phyloP scores from a whole-genome alignment of 2,888 invertebrate genomes.

The Poecilus cupreus region DNA sequence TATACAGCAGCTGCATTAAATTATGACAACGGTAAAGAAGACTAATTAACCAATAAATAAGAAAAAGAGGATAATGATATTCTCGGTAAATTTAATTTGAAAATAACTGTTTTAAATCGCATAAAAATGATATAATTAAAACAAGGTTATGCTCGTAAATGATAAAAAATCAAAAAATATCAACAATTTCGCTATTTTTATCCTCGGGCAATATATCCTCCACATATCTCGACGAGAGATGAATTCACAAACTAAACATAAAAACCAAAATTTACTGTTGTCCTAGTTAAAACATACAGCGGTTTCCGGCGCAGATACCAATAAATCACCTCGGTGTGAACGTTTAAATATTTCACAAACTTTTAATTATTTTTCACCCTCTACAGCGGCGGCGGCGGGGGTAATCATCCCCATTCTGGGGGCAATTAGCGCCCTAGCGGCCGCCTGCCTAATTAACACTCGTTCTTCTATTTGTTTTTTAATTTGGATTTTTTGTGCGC shows the following conservation, averaged over 20 bases:
- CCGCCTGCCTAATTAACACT: conserved; percentile 48
- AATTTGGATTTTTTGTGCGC: conserved; percentile 14
- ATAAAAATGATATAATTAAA: too few species aligned
- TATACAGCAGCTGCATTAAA: too few species aligned
- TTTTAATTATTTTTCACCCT: conserved; percentile 53
- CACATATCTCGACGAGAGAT: not conserved
- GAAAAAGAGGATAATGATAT: too few species aligned
- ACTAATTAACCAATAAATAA: too few species aligned
- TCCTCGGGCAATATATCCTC: not conserved
- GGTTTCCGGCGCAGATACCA: conserved; percentile 34
- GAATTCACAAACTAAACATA: not conserved
- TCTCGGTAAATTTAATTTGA: too few species aligned
- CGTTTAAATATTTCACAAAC: conserved; percentile 31
- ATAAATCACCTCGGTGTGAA: conserved; percentile 27
- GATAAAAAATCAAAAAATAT: not conserved
- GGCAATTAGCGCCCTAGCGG: conserved; percentile 41
- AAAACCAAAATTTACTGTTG: conserved; percentile 14
- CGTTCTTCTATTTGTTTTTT: conserved; percentile 39
- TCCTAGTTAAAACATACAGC: conserved; percentile 18
- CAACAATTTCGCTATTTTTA: not conserved
- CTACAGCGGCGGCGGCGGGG: not conserved
- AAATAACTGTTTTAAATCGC: too few species aligned
- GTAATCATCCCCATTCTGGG: not conserved
- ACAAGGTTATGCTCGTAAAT: too few species aligned
- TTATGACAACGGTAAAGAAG: too few species aligned